Evolutionary conservation across 2,888 invertebrate genomes (phyloP).

Genomic region (Sturmia bella): DNA sequence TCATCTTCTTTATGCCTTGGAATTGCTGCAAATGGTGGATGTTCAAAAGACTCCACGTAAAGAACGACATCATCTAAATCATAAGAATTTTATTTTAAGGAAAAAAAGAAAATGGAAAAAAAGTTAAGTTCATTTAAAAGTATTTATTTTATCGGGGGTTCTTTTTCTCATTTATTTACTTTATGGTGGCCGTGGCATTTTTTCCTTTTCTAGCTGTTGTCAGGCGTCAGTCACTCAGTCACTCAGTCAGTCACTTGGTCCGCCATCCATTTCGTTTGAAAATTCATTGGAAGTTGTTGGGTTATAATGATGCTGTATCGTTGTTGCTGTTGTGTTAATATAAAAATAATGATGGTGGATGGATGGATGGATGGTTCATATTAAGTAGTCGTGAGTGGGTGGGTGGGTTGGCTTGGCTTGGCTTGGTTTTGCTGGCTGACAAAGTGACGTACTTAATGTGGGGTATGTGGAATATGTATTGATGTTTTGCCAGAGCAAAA

Average conservation of each 20-base stretch:
- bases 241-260: background rate
- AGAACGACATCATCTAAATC: conserved; percentile 46
- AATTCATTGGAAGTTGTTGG: conserved; percentile 36
- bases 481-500: conserved; percentile 31
- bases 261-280: conserved; percentile 37
- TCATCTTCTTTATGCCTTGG: conserved; percentile 9
- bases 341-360: conserved; percentile 49
- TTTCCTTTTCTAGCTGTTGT: conserved; percentile 24
- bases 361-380: conserved; percentile 53
- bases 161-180: conserved; percentile 37
- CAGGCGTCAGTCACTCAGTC: background rate
- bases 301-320: conserved; percentile 32
- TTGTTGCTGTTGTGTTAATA: conserved; percentile 37
- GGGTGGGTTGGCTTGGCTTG: conserved; percentile 5
- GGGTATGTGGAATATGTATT: background rate
- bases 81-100: conserved; percentile 54
- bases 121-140: conserved; percentile 23
- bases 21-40: conserved; percentile 50
- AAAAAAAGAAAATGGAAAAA: conserved; percentile 17
- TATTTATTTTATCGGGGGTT: conserved; percentile 54
- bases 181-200: conserved; percentile 59
- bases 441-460: conserved; percentile 36
- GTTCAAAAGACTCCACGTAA: conserved; percentile 41
- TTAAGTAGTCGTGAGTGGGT: conserved; percentile 55
- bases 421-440: background rate